These are phyloP conservation scores for Fragum whitleyi DNA, from an alignment of 2,888 invertebrate species.

Conservation along the genomic window DNA sequence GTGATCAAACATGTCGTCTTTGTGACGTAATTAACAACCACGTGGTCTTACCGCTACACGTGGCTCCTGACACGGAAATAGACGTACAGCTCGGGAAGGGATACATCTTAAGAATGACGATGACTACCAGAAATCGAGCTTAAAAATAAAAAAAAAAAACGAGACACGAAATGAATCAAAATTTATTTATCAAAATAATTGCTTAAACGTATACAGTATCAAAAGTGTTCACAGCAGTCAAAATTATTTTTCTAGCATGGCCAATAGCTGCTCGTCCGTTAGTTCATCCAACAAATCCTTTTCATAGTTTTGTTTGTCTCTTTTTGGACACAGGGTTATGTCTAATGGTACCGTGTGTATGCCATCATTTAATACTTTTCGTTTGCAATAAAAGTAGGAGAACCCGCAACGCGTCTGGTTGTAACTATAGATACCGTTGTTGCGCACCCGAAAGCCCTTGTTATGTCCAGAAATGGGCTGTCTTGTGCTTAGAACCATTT, in stretches of 20 bases:
- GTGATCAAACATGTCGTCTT: slow-evolving; percentile 46
- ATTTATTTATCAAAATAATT: too few relatives aligned
- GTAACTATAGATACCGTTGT: slow-evolving; percentile 41
- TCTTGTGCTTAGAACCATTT: slow-evolving; percentile 22
- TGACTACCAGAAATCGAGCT: not conserved
- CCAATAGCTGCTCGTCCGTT: slow-evolving; percentile 20
- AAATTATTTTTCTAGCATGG: not conserved
- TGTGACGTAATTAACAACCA: slow-evolving; percentile 37
- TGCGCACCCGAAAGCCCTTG: slow-evolving; percentile 40
- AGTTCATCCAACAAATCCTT: slow-evolving; percentile 20
- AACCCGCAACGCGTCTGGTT: slow-evolving; percentile 34
- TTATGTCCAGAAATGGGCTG: slow-evolving; percentile 29
- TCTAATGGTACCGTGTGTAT: slow-evolving; percentile 38
- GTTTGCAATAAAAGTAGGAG: slow-evolving; percentile 52
- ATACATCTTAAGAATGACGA: slow-evolving; percentile 26
- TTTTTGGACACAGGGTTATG: slow-evolving; percentile 35
- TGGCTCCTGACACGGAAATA: slow-evolving; percentile 53
- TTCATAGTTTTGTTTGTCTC: not conserved
- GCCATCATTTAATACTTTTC: slow-evolving; percentile 37
- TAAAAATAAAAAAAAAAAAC: too few relatives aligned
- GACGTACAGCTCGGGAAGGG: slow-evolving; percentile 49
- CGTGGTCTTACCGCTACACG: slow-evolving; percentile 47
- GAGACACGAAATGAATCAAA: not conserved
- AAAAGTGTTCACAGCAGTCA: not conserved
- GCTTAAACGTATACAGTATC: not conserved